A percentile compares a stretch with the other conserved stretches of the same genome.
These are phyloP conservation scores for Cancer borealis DNA, from an alignment of 2,888 invertebrate genomes.

Conservation along the genomic window DNA sequence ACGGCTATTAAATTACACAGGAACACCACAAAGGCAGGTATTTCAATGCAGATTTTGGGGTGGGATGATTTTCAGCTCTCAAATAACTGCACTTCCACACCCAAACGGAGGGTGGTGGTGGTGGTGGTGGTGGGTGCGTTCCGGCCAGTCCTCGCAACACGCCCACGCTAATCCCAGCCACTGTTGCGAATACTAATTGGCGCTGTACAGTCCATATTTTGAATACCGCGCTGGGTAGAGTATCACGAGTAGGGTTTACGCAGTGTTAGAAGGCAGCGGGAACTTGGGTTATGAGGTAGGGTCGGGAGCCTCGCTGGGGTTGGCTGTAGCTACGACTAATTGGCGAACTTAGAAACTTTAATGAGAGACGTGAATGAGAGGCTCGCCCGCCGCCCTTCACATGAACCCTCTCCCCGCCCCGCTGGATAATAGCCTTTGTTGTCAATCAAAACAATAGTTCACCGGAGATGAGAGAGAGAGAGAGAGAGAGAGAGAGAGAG, in stretches of 20 bases:
- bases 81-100: constrained; percentile 15
- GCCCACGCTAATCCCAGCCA: constrained; percentile 8
- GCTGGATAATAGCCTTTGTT: constrained; percentile 33
- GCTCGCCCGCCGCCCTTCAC: background rate
- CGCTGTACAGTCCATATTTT: constrained; percentile 1
- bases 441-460: constrained; percentile 40
- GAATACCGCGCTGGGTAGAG: background rate
- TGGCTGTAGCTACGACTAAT: constrained; percentile 41
- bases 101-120: background rate
- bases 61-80: background rate
- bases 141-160: background rate
- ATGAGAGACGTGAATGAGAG: constrained; percentile 40
- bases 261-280: background rate
- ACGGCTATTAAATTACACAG: background rate
- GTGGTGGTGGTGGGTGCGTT: background rate
- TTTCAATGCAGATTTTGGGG: constrained; percentile 4
- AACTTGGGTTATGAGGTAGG: background rate
- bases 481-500: constrained; percentile 54
- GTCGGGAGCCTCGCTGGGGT: background rate
- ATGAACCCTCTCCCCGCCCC: background rate
- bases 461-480: constrained; percentile 28
- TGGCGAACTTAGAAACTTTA: constrained; percentile 37
- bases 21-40: background rate
- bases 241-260: background rate
- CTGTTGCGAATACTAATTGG: constrained; percentile 22